Base-by-base conservation (phyloP, 1,140 invertebrate genomes). In the Chironomus striatipennis region DNA sequence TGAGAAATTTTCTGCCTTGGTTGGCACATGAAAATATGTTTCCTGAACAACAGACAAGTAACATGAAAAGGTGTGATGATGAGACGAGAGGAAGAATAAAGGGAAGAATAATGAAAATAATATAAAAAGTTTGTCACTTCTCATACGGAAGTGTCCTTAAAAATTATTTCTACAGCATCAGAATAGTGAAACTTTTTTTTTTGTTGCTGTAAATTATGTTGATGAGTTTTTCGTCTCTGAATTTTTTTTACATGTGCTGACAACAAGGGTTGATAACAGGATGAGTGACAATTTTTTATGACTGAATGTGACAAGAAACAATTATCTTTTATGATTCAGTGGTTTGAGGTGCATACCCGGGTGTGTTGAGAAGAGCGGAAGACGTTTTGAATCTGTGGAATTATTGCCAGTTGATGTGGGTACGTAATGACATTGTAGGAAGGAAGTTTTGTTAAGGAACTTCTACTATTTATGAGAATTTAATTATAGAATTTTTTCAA, bases 241-340 rank as follows among this genome's bases (percentile, higher is more conserved):
- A 57, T 57, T 57, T 57, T 57, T n/a, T n/a, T n/a, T n/a, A n/a
- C 47, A 57, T 57, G 47, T 57, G 47, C 47, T 34, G 24, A 57
- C n/a, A 15, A 57, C 12, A 57, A 57, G 47, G n/a, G 47, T 57
- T 57, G 43, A 47, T 34, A 34, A 34, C 24, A 34, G 24, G 24
- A 34, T 34, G 24, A 34, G 24, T 34, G 24, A 34, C 24, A 34
- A 34, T 2, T 2, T 34, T 34, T 34, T 34, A 5, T 34, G 24
- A 34, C 24, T 34, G 24, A 34, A 34, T 34, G 24, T 34, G 24
- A 34, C 24, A 34, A 34, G 24, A 34, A 34, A 34, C 24, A 34
- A 34, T 34, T 34, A 34, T 34, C 24, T 34, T 34, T 34, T 34
- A 34, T 34, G 24, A 2, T 34, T 34, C 24, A 34, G 24, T 34